A percentile compares a stretch with the other conserved stretches of the same genome.
These are phyloP conservation scores for Eulemur albifrons DNA, from an alignment of 2,797 vertebrate genomes.

Conservation along the genomic window DNA sequence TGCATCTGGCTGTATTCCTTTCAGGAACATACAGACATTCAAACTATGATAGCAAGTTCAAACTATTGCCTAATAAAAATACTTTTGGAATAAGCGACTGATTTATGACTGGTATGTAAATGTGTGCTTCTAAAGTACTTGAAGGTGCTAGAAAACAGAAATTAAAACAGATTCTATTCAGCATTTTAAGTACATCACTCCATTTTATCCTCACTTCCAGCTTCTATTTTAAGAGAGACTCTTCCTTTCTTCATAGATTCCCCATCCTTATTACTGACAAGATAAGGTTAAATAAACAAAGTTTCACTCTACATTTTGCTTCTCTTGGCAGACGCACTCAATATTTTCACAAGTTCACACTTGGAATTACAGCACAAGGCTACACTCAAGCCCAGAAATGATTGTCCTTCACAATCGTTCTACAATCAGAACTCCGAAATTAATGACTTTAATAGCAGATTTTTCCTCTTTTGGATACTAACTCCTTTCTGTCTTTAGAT, in stretches of 20 bases:
- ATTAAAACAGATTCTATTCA: not conserved
- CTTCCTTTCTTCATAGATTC: not conserved
- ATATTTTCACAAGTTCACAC: constrained; percentile 53
- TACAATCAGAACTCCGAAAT: constrained; percentile 54
- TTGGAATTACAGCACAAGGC: constrained; percentile 40
- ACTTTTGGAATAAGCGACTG: not conserved
- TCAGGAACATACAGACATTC: constrained; percentile 20
- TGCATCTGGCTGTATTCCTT: constrained; percentile 18
- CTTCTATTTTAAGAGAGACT: constrained; percentile 20
- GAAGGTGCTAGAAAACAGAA: constrained; percentile 24
- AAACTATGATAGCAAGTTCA: constrained; percentile 26
- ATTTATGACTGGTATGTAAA: constrained; percentile 40
- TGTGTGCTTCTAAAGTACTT: constrained; percentile 19
- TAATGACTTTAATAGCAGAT: constrained; percentile 51
- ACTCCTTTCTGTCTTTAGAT: constrained; percentile 49
- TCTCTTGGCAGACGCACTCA: constrained; percentile 41
- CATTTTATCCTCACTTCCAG: constrained; percentile 5
- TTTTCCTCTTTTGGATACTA: constrained; percentile 58
- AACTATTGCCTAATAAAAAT: constrained; percentile 51
- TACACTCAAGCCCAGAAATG: constrained; percentile 46
- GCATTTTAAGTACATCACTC: not conserved
- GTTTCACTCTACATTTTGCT: constrained; percentile 7
- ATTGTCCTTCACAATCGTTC: constrained; percentile 24
- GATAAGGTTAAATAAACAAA: constrained; percentile 58
- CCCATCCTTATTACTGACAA: not conserved